A percentile compares a stretch with the other conserved stretches of the same genome.
These are phyloP conservation scores for Xestobium rufovillosum DNA, from an alignment of 2,888 invertebrate genomes.

Conservation along the genomic window DNA sequence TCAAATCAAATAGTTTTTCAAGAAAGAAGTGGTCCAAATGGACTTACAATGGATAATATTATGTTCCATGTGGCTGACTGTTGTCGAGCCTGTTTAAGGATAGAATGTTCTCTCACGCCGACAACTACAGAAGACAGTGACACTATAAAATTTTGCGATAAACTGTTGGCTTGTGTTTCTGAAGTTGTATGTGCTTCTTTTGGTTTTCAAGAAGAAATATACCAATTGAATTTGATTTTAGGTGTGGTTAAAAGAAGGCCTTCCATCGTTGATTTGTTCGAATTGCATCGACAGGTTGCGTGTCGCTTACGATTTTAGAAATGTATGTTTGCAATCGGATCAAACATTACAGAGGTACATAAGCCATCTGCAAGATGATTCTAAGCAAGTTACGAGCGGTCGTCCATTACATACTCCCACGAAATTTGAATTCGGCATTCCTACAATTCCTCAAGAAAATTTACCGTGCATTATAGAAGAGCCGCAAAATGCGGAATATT, in stretches of 20 bases:
- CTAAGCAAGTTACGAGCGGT: conserved; percentile 20
- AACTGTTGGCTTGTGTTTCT: conserved; percentile 36
- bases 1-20: conserved; percentile 27
- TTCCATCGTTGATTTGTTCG: conserved; percentile 36
- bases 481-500: conserved; percentile 34
- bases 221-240: too few relatives aligned
- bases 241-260: conserved; percentile 37
- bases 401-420: conserved; percentile 29
- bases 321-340: conserved; percentile 36
- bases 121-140: conserved; percentile 35
- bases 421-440: conserved; percentile 32
- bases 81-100: conserved; percentile 38
- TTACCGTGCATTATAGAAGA: conserved; percentile 31
- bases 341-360: conserved; percentile 33
- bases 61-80: conserved; percentile 36
- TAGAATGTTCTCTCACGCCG: conserved; percentile 36
- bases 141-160: conserved; percentile 37
- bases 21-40: conserved; percentile 25
- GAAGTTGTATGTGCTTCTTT: conserved; percentile 35
- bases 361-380: conserved; percentile 28
- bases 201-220: too few relatives aligned
- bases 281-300: conserved; percentile 36
- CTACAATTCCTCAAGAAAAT: conserved; percentile 24
- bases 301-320: conserved; percentile 37
- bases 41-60: conserved; percentile 24